These are phyloP conservation scores for Promerops cafer DNA, from an alignment of 2,113 vertebrate genomes.

Conservation along the genomic window DNA sequence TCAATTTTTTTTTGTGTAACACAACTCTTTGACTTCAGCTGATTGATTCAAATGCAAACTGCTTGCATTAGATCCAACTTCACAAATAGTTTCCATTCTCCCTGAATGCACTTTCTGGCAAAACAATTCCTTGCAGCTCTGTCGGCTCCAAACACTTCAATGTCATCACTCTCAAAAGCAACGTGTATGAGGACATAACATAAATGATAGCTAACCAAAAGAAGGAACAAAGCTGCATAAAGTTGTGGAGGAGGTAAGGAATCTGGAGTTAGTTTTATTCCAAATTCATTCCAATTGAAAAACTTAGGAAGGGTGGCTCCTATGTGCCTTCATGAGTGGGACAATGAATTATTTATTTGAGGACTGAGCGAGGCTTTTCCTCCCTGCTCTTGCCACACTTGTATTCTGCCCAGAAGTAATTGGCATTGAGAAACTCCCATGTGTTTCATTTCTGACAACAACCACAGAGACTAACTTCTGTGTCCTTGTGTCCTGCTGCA, in stretches of 20 bases:
- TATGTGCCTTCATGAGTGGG: background rate
- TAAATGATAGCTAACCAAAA: background rate
- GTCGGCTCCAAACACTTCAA: background rate
- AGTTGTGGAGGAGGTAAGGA: background rate
- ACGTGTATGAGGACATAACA: background rate
- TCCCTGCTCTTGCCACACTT: background rate
- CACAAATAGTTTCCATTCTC: conserved; percentile 39
- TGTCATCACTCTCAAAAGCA: background rate
- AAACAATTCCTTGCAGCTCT: background rate
- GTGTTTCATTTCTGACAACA: background rate
- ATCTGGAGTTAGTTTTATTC: background rate
- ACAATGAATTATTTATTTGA: background rate
- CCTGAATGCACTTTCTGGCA: background rate
- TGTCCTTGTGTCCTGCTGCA: background rate
- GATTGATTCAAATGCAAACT: background rate
- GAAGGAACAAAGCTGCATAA: background rate
- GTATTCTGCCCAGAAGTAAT: background rate
- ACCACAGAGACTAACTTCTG: background rate
- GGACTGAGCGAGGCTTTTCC: background rate
- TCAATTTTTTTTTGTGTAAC: background rate
- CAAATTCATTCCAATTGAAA: background rate
- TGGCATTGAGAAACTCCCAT: background rate
- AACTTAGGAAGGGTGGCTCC: background rate
- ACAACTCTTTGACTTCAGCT: background rate
- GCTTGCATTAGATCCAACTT: background rate